A percentile compares a stretch with the other conserved stretches of the same genome.
phyloP scores from a whole-genome alignment of 1,140 invertebrate species.

The Coelopa frigida region DNA sequence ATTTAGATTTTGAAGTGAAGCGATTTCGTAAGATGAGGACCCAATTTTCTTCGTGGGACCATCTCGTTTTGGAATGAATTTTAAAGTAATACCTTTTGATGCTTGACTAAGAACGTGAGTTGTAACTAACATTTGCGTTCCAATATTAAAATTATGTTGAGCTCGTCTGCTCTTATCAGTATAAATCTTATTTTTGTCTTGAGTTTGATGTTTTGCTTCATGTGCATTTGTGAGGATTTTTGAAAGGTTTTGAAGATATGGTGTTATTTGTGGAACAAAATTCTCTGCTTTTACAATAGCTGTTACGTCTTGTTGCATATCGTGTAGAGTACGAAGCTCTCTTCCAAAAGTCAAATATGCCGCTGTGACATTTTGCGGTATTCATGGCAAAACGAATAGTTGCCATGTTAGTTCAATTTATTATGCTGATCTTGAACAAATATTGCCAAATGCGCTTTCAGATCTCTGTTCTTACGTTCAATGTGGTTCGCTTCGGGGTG shows the following conservation, averaged over 20 bases:
- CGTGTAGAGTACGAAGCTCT: constrained; percentile 21
- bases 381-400: constrained; percentile 44
- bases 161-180: constrained; percentile 17
- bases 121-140: constrained; percentile 27
- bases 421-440: constrained; percentile 32
- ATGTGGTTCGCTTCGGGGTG: constrained; percentile 40
- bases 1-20: constrained; percentile 5
- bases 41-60: constrained; percentile 26
- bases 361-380: constrained; percentile 37
- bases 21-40: constrained; percentile 21
- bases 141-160: constrained; percentile 15
- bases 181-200: constrained; percentile 8
- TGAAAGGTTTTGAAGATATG: constrained; percentile 16
- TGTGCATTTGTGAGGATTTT: constrained; percentile 16
- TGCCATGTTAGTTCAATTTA: constrained; percentile 33
- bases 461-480: constrained; percentile 34
- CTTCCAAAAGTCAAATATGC: constrained; percentile 40
- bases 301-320: constrained; percentile 24
- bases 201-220: neutral
- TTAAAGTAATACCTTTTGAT: constrained; percentile 21
- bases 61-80: constrained; percentile 34
- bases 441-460: constrained; percentile 39
- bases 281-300: constrained; percentile 23
- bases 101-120: constrained; percentile 28
- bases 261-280: constrained; percentile 24